Base-by-base conservation (phyloP, 64 coral and sea anemone species). In the Trachythela sp. region DNA sequence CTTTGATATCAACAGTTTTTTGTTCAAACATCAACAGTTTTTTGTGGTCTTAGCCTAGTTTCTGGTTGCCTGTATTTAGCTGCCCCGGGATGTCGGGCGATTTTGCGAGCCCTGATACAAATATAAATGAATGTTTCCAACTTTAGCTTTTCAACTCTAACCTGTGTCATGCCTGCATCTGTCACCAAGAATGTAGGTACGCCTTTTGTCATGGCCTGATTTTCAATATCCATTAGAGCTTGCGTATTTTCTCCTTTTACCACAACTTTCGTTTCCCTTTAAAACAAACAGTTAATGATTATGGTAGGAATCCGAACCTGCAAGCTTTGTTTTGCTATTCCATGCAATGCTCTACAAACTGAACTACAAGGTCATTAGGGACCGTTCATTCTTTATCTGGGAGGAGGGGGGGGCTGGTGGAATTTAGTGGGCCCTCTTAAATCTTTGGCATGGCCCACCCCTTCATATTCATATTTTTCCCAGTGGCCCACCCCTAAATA, bases 111-210 rank as follows among this genome's bases (percentile, higher is more conserved):
- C 38, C 2, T 13, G 6, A 9, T 29, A 24, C 36, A 45, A 49
- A 4, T 26, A 51, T 13, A 72, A 49, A 26, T 48, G 83, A 18
- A 87, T 54, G 49, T 13, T 26, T 31, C 35, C 26, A 43, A 75
- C 17, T 30, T 45, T 45, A 45, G 42, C 13, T 7, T n/a, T n/a
- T n/a, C n/a, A 33, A 13, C 39, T 34, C 30, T 51, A 50, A 97
- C 95, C 90, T 97, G 95, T 58, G 95, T 97, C 84, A 76, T 94
- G n/a, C 95, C 95, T 59, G 95, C 95, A 88, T 97, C 95, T 56
- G 92, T 85, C 0, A 97, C 95, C 34, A 97, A 90, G 50, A 94
- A 97, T 22, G 77, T 86, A 37, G 90, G 92, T 15, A 97, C 39
- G 8, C 89, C 70, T 40, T 87, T 68, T 31, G 87, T 85, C 54